Evolutionary conservation across 2,797 vertebrate genomes (phyloP).

Genomic region (Atherinosoma microstoma): DNA sequence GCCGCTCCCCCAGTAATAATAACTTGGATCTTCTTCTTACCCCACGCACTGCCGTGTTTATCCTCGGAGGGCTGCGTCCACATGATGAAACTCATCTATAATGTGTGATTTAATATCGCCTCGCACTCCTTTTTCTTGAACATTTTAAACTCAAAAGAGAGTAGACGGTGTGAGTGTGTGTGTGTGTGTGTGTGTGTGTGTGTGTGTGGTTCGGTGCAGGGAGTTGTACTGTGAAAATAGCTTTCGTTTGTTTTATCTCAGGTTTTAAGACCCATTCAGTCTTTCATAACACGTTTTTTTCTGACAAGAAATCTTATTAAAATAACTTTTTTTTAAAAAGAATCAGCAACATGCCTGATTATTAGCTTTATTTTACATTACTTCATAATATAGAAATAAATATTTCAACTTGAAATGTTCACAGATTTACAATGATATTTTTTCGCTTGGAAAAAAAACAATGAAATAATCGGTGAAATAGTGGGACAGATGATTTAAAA

Average conservation of each 20-base stretch:
- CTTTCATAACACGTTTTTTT: background rate
- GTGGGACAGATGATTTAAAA: constrained; percentile 8
- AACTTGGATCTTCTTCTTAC: constrained; percentile 76
- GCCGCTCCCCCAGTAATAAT: constrained; percentile 78
- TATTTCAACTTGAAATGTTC: background rate
- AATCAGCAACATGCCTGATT: background rate
- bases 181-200: background rate
- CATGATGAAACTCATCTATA: constrained; percentile 86
- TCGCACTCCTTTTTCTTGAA: constrained; percentile 35
- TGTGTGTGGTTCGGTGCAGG: constrained; percentile 6
- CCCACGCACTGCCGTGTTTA: constrained; percentile 77
- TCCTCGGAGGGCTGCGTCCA: constrained; percentile 81
- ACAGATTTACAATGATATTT: background rate
- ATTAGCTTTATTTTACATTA: background rate
- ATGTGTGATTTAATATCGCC: constrained; percentile 85
- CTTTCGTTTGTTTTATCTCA: constrained; percentile 9
- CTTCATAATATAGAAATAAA: background rate
- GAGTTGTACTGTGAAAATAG: constrained; percentile 10
- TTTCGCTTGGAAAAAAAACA: background rate
- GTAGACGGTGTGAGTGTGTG: constrained; percentile 10
- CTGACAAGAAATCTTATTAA: background rate
- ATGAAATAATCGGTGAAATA: background rate
- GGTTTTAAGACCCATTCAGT: background rate
- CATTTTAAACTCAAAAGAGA: constrained; percentile 64
- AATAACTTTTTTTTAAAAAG: background rate